Base-by-base conservation (phyloP, 2,888 invertebrate species). In the Drosophila quinaria region DNA sequence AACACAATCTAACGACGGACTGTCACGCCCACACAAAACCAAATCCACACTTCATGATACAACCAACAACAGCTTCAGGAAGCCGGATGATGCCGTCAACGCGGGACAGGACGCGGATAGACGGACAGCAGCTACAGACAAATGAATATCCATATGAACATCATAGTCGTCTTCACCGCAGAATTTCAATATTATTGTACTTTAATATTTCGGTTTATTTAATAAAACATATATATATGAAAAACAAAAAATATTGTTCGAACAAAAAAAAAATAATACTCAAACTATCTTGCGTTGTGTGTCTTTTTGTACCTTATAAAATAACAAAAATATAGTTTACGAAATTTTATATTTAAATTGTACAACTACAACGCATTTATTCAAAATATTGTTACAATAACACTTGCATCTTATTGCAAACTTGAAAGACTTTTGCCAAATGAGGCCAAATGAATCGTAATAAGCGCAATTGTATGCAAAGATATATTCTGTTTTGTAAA, bases 141-240 rank as follows among this genome's bases (percentile, higher is more conserved):
- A 58, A 54, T 46, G 17, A 64, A 56, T 73, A 60, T 31, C 49
- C 61, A 64, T 50, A n/a, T 46, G n/a, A 71, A 64, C 59, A 56
- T 65, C 65, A 54, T 29, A 65, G 73, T 68, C 84, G 69, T 67
- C 89, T 70, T 72, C 78, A 59, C 69, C 78, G 78, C 87, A 88
- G 81, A 92, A 87, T 91, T 82, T 87, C 87, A 88, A 88, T 90
- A 90, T 88, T 90, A 92, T 91, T 92, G 92, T 92, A 91, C 79
- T 92, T 89, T 92, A 89, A 91, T 90, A 89, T 91, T 91, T 91
- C 90, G 87, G 89, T 91, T 91, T 91, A 92, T 91, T 89, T 91
- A 92, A 92, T 91, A 92, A 92, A 90, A 90, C 79, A 90, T 87
- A 89, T 91, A 82, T 81, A 80, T 87, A 89, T 91, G 80, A 90